Evolutionary conservation across 2,113 vertebrate genomes (phyloP), one percentile per base, ranked within the genome.

Genomic region (Chaetodon auriga): DNA sequence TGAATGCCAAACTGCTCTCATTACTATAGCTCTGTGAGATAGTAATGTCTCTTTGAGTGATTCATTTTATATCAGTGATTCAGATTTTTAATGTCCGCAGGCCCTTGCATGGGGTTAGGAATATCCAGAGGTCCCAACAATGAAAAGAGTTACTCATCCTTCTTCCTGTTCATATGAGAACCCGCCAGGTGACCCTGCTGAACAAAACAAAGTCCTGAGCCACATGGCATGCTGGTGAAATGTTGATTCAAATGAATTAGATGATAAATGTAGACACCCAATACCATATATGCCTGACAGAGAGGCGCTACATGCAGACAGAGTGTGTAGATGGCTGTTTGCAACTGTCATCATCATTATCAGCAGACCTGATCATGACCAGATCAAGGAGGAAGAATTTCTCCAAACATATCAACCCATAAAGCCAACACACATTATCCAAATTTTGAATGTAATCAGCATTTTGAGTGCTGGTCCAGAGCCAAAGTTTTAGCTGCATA

Each of bases 41-140:
- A 30, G 30, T 30, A 30, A 30, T 30, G 30, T 30, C 62, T 57
- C 36, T 19, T 57, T 14, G 51, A 80, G 5, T 85, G 77, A 91
- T 88, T 90, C 81, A 85, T 87, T 88, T 72, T 69, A 66, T 81
- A 58, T 76, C 54, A 81, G 63, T 89, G 80, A 87, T 75, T 91
- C 87, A 76, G 82, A 61, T 43, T 69, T 53, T 38, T 58, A 60
- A 78, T 81, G 69, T 57, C 81, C 60, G 25, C 48, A 77, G 81
- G 75, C n/a, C 79, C 61, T 81, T 88, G 63, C 75, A 69, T 75
- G 54, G 60, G 63, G 57, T 69, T 61, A 68, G 41, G 36, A 45
- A 77, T 89, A 85, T 73, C 53, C 80, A 10, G 65, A 46, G 55
- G 74, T 77, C 57, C 25, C 61, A 75, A 21, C 38, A 51, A 64